These are phyloP conservation scores for Parasteatoda lunata DNA, from an alignment of 2,888 invertebrate species.

Conservation along the genomic window DNA sequence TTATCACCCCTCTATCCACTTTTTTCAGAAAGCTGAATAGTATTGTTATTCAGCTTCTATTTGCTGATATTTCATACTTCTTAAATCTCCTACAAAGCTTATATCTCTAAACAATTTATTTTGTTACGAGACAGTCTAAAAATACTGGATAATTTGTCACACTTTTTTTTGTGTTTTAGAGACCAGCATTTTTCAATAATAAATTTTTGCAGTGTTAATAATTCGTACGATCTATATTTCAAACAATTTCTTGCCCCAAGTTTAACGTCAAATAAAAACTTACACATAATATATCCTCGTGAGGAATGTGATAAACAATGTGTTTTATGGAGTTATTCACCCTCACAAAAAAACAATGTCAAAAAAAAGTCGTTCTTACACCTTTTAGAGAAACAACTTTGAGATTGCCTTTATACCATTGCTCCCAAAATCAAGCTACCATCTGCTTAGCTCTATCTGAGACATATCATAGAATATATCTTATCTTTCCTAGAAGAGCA, in stretches of 20 bases:
- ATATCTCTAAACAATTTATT: too few relatives aligned
- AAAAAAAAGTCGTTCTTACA: constrained; percentile 37
- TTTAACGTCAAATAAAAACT: background rate
- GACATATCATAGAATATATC: constrained; percentile 65
- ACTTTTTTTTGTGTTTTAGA: too few relatives aligned
- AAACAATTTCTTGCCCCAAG: background rate
- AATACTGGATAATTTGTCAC: too few relatives aligned
- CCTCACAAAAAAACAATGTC: constrained; percentile 25
- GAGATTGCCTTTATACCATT: constrained; percentile 43
- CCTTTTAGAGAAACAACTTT: constrained; percentile 37
- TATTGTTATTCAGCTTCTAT: too few relatives aligned
- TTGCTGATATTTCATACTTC: too few relatives aligned
- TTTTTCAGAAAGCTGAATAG: too few relatives aligned
- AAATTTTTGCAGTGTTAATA: too few relatives aligned
- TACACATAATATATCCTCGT: background rate
- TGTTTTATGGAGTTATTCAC: constrained; percentile 18
- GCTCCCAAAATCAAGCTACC: constrained; percentile 54
- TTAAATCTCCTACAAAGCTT: too few relatives aligned
- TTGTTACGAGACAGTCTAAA: too few relatives aligned
- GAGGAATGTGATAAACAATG: background rate
- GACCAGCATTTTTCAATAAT: too few relatives aligned
- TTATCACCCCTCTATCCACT: too few relatives aligned
- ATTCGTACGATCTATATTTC: too few relatives aligned
- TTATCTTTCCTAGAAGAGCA: constrained; percentile 50
- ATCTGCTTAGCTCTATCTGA: constrained; percentile 62